Conservation (phyloP, 2,888 invertebrate genomes). For the Scrobipalpa atriplicella region DNA sequence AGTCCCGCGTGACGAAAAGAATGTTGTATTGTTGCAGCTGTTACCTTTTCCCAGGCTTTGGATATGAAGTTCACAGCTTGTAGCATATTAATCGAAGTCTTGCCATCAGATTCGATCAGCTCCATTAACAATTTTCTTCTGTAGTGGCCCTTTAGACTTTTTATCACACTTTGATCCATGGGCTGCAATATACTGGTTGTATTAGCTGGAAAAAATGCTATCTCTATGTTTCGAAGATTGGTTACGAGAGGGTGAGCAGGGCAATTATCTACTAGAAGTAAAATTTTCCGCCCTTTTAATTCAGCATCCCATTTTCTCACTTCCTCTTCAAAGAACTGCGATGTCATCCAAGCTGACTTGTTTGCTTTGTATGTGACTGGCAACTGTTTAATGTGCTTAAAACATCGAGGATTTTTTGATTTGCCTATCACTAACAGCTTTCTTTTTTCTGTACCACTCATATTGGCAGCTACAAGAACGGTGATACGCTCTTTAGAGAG, state of each 20-base stretch:
- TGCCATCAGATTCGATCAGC: conserved; percentile 40
- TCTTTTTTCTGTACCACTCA: conserved; percentile 49
- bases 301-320: conserved; percentile 36
- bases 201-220: conserved; percentile 46
- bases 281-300: conserved; percentile 39
- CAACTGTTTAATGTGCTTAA: conserved; percentile 46
- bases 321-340: conserved; percentile 35
- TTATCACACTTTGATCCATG: conserved; percentile 45
- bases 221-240: conserved; percentile 28
- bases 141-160: conserved; percentile 43
- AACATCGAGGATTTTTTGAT: conserved; percentile 48
- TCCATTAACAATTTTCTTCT: conserved; percentile 43
- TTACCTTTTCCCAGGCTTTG: conserved; percentile 34
- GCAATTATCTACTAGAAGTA: conserved; percentile 34
- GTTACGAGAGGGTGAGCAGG: conserved; percentile 38
- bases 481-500: conserved; percentile 47
- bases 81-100: conserved; percentile 38
- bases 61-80: conserved; percentile 27
- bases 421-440: conserved; percentile 50
- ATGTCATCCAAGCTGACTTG: conserved; percentile 44
- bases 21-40: conserved; percentile 33
- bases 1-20: conserved; percentile 34
- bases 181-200: conserved; percentile 46
- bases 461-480: conserved; percentile 48
- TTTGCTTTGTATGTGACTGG: conserved; percentile 44